These are phyloP conservation scores for Gnathonemus echidnorhynchus DNA, from an alignment of 2,113 vertebrate species.

Conservation along the genomic window DNA sequence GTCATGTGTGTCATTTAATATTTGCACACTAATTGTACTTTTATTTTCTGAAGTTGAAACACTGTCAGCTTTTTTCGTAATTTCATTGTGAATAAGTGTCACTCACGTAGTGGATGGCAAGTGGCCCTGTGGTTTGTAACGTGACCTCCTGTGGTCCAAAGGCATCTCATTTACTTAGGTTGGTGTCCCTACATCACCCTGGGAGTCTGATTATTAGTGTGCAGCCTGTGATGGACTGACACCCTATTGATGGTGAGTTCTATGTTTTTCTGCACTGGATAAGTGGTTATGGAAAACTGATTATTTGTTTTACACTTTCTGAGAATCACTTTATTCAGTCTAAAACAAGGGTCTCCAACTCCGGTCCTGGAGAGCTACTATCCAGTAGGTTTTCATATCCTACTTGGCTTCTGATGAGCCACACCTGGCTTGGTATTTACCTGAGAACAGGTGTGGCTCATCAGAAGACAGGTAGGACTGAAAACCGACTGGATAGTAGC, in stretches of 20 bases:
- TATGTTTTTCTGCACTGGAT: not conserved
- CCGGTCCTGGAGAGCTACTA: no score
- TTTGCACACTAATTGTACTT: not conserved
- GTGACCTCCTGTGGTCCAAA: not conserved
- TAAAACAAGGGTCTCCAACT: not conserved
- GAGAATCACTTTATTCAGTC: not conserved
- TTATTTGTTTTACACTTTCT: not conserved
- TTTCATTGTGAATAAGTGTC: not conserved
- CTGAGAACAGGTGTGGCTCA: no score
- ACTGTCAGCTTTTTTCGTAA: not conserved
- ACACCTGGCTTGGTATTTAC: no score
- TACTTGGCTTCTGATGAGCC: no score
- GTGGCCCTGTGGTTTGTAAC: not conserved
- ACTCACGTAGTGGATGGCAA: not conserved
- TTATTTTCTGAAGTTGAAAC: not conserved
- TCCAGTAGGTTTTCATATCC: no score
- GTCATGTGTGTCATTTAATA: not conserved
- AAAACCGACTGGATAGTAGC: no score
- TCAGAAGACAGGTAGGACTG: no score
- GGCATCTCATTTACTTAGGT: not conserved
- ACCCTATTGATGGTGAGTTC: not conserved
- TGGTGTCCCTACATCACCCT: not conserved
- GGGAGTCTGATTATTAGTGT: not conserved
- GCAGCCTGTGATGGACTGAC: not conserved
- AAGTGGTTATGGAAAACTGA: not conserved